A percentile compares a stretch with the other conserved stretches of the same genome.
phyloP scores from a whole-genome alignment of 2,113 vertebrate species.

The Passer domesticus region DNA sequence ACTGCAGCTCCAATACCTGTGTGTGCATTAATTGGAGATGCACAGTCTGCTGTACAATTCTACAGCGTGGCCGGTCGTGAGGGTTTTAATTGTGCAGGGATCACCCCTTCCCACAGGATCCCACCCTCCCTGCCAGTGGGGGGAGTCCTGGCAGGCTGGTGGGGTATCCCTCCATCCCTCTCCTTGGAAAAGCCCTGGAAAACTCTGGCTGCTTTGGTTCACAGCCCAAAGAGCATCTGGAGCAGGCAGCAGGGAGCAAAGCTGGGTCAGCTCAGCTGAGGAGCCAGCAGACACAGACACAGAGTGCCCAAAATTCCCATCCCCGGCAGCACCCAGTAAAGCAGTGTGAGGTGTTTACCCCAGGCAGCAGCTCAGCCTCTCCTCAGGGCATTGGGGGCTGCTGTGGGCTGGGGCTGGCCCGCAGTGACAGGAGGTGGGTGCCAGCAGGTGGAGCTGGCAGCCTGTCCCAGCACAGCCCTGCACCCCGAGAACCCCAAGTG shows the following conservation, averaged over 20 bases:
- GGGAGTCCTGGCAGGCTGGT: not conserved
- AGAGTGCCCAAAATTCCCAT: not conserved
- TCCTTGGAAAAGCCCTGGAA: not conserved
- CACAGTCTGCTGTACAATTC: no score
- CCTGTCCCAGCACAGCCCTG: not conserved
- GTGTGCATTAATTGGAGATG: not conserved
- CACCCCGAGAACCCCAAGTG: not conserved
- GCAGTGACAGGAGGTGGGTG: not conserved
- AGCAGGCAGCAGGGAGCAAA: not conserved
- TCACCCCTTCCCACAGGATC: not conserved
- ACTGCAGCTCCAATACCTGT: no score
- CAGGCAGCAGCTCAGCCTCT: not conserved
- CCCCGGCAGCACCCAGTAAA: no score
- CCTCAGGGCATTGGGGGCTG: not conserved
- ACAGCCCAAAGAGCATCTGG: not conserved
- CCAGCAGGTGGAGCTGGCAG: constrained; percentile 64
- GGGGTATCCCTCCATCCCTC: not conserved
- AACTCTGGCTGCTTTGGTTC: not conserved
- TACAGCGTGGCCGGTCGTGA: rapidly evolving
- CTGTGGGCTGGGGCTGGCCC: not conserved
- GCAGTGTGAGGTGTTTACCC: not conserved
- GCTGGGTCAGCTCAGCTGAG: not conserved
- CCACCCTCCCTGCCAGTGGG: rapidly evolving
- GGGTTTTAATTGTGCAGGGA: not conserved
- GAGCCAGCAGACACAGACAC: not conserved